These are phyloP conservation scores for Augochlora pura DNA, from an alignment of 1,140 invertebrate genomes.

Conservation along the genomic window DNA sequence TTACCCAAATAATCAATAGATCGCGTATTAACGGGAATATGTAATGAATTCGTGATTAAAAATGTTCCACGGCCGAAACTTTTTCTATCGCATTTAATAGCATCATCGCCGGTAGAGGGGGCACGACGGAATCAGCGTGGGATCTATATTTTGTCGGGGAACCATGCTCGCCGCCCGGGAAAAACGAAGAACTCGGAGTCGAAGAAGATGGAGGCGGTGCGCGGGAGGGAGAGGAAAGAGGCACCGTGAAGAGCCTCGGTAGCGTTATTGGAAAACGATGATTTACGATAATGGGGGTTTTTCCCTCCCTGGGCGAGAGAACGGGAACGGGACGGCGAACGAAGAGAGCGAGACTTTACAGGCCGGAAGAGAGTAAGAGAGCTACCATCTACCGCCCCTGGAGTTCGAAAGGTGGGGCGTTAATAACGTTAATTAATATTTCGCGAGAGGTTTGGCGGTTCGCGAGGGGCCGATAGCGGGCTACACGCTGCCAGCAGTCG, in stretches of 20 bases:
- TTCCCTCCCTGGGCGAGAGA: slow-evolving; percentile 54
- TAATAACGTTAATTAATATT: slow-evolving; percentile 81
- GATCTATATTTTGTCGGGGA: slow-evolving; percentile 25
- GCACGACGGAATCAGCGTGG: slow-evolving; percentile 8
- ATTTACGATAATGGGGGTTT: slow-evolving; percentile 80
- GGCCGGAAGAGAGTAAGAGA: slow-evolving; percentile 31
- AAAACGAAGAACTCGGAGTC: slow-evolving; percentile 33
- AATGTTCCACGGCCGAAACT: not conserved
- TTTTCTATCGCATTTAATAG: slow-evolving; percentile 36
- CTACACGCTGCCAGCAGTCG: slow-evolving; percentile 32
- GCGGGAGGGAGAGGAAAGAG: slow-evolving; percentile 11
- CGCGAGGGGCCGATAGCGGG: slow-evolving; percentile 54
- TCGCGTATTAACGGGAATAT: slow-evolving; percentile 19
- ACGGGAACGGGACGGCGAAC: slow-evolving; percentile 32
- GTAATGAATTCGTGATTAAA: slow-evolving; percentile 33
- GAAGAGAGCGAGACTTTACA: slow-evolving; percentile 50
- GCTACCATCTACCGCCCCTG: slow-evolving; percentile 35
- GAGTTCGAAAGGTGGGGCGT: slow-evolving; percentile 72
- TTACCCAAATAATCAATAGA: slow-evolving; percentile 12
- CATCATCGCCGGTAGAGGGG: not conserved
- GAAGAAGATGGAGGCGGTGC: not conserved
- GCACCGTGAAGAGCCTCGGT: slow-evolving; percentile 72
- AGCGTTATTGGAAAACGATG: slow-evolving; percentile 81
- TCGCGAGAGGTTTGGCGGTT: slow-evolving; percentile 77
- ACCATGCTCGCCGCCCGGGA: slow-evolving; percentile 20